A percentile compares a stretch with the other conserved stretches of the same genome.
Evolutionary conservation across 1,140 invertebrate genomes (phyloP).

Genomic region (Sarcophaga peregrina): DNA sequence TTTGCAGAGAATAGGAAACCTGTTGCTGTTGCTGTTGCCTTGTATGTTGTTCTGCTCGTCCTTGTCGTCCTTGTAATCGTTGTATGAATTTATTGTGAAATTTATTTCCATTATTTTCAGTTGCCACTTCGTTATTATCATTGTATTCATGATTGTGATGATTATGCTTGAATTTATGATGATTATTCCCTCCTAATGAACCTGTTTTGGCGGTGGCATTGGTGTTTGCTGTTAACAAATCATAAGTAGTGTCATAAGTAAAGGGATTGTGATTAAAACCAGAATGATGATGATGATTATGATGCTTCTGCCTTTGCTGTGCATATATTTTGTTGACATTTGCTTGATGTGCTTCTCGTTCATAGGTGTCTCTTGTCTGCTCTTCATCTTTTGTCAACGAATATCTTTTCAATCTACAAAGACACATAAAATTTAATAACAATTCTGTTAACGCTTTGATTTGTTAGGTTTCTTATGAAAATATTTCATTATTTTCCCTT

Average conservation of each 20-base stretch:
- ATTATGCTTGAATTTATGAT: not conserved
- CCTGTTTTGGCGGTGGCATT: no score
- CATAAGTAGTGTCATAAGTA: not conserved
- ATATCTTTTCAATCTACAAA: conserved; percentile 12
- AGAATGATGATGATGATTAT: not conserved
- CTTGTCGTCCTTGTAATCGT: not conserved
- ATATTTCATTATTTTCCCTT: no score
- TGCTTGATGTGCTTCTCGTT: not conserved
- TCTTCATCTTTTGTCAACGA: not conserved
- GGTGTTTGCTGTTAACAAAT: not conserved
- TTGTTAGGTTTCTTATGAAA: no score
- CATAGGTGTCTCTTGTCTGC: not conserved
- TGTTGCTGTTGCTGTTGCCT: not conserved
- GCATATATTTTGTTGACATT: not conserved
- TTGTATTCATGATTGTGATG: not conserved
- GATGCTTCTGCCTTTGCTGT: not conserved
- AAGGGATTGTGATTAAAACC: not conserved
- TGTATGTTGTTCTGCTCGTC: not conserved
- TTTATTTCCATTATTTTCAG: not conserved
- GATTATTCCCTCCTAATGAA: not conserved
- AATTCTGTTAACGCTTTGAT: no score
- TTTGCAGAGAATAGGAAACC: not conserved
- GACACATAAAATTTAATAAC: not conserved
- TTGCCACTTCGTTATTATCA: not conserved
- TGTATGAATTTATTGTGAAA: conserved; percentile 4